Evolutionary conservation across 1,140 invertebrate genomes (phyloP).

Genomic region (Drosophila sucinea): DNA sequence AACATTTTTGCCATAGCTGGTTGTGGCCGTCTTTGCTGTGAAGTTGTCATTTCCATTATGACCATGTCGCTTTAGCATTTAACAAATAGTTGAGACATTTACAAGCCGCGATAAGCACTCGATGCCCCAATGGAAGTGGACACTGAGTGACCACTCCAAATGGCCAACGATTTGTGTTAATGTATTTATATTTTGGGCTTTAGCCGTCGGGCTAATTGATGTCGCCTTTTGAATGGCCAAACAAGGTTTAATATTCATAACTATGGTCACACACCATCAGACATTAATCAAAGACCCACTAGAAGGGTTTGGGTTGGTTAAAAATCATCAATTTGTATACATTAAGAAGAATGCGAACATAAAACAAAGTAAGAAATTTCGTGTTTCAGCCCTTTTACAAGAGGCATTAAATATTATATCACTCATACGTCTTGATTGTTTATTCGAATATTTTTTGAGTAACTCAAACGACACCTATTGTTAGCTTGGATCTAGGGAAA

Average conservation of each 20-base stretch:
- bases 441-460: background rate
- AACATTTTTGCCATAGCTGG: constrained; percentile 66
- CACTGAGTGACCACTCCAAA: constrained; percentile 45
- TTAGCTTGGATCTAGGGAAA: background rate
- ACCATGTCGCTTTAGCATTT: constrained; percentile 82
- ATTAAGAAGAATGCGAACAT: no score
- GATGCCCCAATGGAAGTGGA: constrained; percentile 1
- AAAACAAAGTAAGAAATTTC: background rate
- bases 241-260: constrained; percentile 72
- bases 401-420: background rate
- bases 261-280: constrained; percentile 34
- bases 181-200: constrained; percentile 61
- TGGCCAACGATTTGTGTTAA: constrained; percentile 72
- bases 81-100: constrained; percentile 83
- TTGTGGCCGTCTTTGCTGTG: constrained; percentile 49
- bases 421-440: background rate
- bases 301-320: background rate
- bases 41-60: constrained; percentile 83
- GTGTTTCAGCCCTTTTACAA: background rate
- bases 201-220: constrained; percentile 64
- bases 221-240: constrained; percentile 62
- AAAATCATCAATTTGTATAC: no score
- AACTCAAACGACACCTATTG: background rate
- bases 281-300: constrained; percentile 62
- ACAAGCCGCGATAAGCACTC: constrained; percentile 69